Base-by-base conservation (phyloP, 1,140 invertebrate species). In the Leucophenga varia region DNA sequence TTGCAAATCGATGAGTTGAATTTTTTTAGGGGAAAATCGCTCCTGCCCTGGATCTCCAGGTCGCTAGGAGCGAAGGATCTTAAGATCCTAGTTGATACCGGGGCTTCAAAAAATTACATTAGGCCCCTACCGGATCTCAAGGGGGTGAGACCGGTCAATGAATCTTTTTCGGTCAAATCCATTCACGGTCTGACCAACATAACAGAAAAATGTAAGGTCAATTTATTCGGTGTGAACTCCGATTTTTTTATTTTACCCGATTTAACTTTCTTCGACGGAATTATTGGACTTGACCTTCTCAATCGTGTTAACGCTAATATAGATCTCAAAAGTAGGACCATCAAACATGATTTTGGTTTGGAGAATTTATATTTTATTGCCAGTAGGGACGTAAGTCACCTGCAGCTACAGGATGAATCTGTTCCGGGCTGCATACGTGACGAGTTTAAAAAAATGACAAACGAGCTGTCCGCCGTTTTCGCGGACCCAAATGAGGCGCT, bases 31-130 rank as follows among this genome's bases (percentile, higher is more conserved):
- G 10, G 35, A 45, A 39, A n/a, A 21, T 31, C 19, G 19, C 20
- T 20, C 22, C n/a, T n/a, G n/a, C n/a, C n/a, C n/a, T n/a, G n/a
- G 31, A 41, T 25, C 18, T 28, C 31, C 17, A 40, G 20, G 5
- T 40, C 17, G 30, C 20, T 20, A 31, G 37, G 39, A 20, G 36
- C 13, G 20, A 40, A 40, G 7, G 16, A 16, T 7, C 10, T 40
- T 20, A 21, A 40, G 21, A 20, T 22, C 10, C 12, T 19, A 20
- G 21, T 22, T 12, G 38, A 21, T 22, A 22, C 38, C 8, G 38
- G 38, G n/a, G 38, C 38, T 17, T 21, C 38, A 40, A 42, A 42
- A 28, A 42, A 42, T 30, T 28, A 42, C 25, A 18, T 42, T 30
- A 28, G n/a, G n/a, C n/a, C n/a, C 9, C 16, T 6, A 28, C 16